Conservation (phyloP, 2,797 vertebrate species). For the Sebastes umbrosus region DNA sequence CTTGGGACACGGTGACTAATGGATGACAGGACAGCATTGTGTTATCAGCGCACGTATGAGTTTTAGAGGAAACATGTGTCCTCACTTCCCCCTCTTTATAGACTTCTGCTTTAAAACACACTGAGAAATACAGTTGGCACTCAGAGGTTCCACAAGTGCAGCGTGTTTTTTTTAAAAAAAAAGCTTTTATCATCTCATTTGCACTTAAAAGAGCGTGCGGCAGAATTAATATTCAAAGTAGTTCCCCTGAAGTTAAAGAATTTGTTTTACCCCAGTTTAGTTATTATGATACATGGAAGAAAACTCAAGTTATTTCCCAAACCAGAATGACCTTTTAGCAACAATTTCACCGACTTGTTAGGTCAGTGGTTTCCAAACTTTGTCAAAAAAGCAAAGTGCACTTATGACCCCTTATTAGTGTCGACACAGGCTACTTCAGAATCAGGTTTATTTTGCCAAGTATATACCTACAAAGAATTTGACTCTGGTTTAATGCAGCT, state of each 20-base stretch:
- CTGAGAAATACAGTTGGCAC: slow-evolving; percentile 17
- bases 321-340: background rate
- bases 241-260: slow-evolving; percentile 48
- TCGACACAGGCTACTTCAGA: background rate
- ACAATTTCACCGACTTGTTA: background rate
- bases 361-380: background rate
- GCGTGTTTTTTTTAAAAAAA: background rate
- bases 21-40: slow-evolving; percentile 9
- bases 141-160: slow-evolving; percentile 16
- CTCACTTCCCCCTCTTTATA: slow-evolving; percentile 20
- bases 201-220: slow-evolving; percentile 52
- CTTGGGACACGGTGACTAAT: slow-evolving; percentile 45
- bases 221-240: slow-evolving; percentile 46
- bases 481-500: no score
- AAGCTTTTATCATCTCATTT: slow-evolving; percentile 29
- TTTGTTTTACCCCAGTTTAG: slow-evolving; percentile 44
- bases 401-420: background rate
- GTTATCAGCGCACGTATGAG: slow-evolving; percentile 20
- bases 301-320: slow-evolving; percentile 16
- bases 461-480: no score
- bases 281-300: slow-evolving; percentile 31
- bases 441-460: no score
- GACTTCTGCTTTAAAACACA: slow-evolving; percentile 27
- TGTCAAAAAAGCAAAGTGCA: background rate
- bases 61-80: slow-evolving; percentile 33